phyloP scores from a whole-genome alignment of 2,113 vertebrate species.

The Proteles cristata region DNA sequence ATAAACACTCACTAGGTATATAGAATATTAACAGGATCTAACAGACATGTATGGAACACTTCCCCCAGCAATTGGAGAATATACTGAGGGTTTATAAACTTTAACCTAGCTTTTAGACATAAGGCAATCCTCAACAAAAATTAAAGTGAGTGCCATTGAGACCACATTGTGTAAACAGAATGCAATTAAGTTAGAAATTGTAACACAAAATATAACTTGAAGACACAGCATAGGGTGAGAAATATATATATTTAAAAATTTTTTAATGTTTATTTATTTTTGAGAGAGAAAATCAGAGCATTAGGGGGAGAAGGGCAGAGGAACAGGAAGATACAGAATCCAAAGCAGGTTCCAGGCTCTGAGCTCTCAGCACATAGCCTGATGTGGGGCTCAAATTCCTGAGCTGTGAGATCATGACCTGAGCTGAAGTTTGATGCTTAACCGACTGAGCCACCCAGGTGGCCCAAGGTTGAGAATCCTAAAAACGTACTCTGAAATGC shows the following conservation, averaged over 20 bases:
- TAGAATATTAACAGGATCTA: background rate
- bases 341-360: too few species aligned
- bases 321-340: too few species aligned
- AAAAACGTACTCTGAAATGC: background rate
- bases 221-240: background rate
- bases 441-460: too few species aligned
- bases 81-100: background rate
- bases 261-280: too few species aligned
- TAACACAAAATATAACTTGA: background rate
- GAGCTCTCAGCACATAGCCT: too few species aligned
- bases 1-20: background rate
- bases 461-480: background rate
- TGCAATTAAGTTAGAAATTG: background rate
- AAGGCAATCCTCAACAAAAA: background rate
- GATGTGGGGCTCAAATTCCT: too few species aligned
- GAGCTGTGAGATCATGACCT: too few species aligned
- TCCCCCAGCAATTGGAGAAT: background rate
- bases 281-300: too few species aligned
- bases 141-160: background rate
- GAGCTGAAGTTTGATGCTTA: too few species aligned
- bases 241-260: too few species aligned
- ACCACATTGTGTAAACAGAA: background rate
- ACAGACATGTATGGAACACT: background rate
- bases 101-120: background rate
- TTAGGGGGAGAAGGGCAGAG: too few species aligned